phyloP scores from a whole-genome alignment of 1,140 invertebrate genomes.

The Bombyx mandarina region DNA sequence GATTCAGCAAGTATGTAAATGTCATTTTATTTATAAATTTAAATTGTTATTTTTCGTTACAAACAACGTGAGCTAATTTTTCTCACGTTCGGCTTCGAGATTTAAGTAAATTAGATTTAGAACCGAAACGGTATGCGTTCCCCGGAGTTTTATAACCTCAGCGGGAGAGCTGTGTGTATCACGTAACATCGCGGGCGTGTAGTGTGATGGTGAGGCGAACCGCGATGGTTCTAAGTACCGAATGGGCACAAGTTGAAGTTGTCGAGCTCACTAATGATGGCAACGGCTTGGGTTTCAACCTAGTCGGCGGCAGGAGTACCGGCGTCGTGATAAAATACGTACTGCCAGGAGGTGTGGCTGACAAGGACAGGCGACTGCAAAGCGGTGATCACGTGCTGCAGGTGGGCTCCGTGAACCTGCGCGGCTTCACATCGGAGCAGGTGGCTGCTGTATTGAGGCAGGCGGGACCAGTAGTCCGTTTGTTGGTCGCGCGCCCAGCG shows the following conservation, averaged over 20 bases:
- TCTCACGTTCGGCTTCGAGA: constrained; percentile 19
- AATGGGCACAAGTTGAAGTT: constrained; percentile 94
- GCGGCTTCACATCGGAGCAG: constrained; percentile 93
- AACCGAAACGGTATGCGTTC: constrained; percentile 18
- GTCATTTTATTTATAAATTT: constrained; percentile 59
- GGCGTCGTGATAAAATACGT: constrained; percentile 98
- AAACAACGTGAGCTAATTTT: constrained; percentile 14
- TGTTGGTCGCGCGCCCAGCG: constrained; percentile 90
- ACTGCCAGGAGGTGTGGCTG: constrained; percentile 91
- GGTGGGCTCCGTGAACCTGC: constrained; percentile 92
- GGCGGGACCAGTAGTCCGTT: constrained; percentile 86
- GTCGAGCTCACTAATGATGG: constrained; percentile 91
- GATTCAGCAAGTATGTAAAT: constrained; percentile 68
- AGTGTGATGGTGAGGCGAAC: constrained; percentile 49
- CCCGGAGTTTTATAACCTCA: constrained; percentile 49
- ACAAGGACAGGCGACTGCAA: constrained; percentile 89
- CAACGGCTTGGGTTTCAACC: constrained; percentile 87
- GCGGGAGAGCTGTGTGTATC: constrained; percentile 27
- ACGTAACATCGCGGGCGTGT: constrained; percentile 55
- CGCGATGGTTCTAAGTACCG: constrained; percentile 84
- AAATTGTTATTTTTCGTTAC: constrained; percentile 40
- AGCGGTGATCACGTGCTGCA: constrained; percentile 95
- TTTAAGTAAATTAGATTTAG: constrained; percentile 18
- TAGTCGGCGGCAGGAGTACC: constrained; percentile 94
- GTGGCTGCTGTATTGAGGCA: constrained; percentile 93